Conservation (phyloP, 2,113 vertebrate genomes). For the Nothoprocta pentlandii region DNA sequence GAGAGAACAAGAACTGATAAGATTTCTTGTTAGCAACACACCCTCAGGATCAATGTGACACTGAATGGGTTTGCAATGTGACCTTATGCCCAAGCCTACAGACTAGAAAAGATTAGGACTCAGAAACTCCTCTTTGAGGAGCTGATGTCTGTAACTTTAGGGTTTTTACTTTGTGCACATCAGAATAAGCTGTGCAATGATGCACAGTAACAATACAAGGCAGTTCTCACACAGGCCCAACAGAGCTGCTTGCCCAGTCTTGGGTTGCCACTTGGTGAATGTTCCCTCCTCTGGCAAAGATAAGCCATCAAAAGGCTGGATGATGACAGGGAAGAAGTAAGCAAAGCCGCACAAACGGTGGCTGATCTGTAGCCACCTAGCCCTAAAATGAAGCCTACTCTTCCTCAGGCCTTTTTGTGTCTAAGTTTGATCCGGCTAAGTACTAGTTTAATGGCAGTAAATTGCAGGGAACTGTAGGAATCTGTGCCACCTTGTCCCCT, state of each 20-base stretch:
- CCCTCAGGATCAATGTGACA: fast-evolving
- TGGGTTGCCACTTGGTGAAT: not conserved
- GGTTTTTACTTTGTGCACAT: fast-evolving
- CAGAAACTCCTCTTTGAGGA: not conserved
- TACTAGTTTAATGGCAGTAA: not conserved
- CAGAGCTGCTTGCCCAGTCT: not conserved
- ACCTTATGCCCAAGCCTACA: not conserved
- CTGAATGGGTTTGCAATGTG: not conserved
- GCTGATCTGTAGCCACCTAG: not conserved
- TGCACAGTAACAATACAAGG: not conserved
- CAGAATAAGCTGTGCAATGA: not conserved
- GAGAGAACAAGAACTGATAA: slow-evolving; percentile 78
- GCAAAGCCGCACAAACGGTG: not conserved
- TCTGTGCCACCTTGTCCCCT: not conserved
- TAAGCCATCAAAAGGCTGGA: not conserved
- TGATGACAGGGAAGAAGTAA: not conserved
- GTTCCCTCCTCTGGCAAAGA: not conserved
- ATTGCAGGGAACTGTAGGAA: not conserved
- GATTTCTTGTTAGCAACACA: slow-evolving; percentile 72
- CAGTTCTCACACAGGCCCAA: not conserved
- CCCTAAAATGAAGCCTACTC: not conserved
- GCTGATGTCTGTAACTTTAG: not conserved
- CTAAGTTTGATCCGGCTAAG: not conserved
- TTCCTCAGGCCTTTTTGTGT: not conserved
- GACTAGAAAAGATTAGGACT: not conserved